Evolutionary conservation across 2,797 vertebrate genomes (phyloP).

Genomic region (Melanogrammus aeglefinus): DNA sequence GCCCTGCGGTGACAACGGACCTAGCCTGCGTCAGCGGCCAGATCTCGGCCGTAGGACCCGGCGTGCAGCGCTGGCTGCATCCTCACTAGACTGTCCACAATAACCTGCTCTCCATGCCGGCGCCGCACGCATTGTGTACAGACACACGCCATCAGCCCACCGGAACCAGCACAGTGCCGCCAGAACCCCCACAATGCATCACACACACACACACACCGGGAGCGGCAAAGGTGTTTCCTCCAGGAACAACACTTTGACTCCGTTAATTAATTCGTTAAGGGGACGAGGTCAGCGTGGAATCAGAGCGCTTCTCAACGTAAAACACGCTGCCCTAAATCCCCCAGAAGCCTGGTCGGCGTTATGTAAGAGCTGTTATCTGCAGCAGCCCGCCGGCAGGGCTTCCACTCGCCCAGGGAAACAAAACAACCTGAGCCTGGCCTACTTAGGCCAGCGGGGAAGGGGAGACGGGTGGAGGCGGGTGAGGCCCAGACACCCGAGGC

Average conservation of each 20-base stretch:
- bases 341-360: slow-evolving; percentile 57
- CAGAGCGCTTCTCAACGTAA: slow-evolving; percentile 48
- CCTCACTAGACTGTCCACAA: neutral
- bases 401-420: slow-evolving; percentile 50
- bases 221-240: neutral
- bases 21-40: too few species aligned
- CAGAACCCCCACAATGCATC: neutral
- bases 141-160: neutral
- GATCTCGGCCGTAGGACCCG: neutral
- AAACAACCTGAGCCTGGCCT: slow-evolving; percentile 55
- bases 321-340: slow-evolving; percentile 47
- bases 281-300: slow-evolving; percentile 58
- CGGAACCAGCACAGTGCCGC: neutral
- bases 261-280: slow-evolving; percentile 27
- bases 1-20: too few species aligned
- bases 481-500: slow-evolving; percentile 9
- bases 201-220: neutral
- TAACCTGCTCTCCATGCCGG: neutral
- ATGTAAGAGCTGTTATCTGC: slow-evolving; percentile 63
- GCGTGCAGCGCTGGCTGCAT: neutral
- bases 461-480: slow-evolving; percentile 12
- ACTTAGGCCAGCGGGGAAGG: slow-evolving; percentile 51
- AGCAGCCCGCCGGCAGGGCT: slow-evolving; percentile 53
- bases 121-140: neutral
- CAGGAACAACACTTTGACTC: neutral